Evolutionary conservation across 2,888 invertebrate species (phyloP).

Genomic region (Anthophora plumipes): DNA sequence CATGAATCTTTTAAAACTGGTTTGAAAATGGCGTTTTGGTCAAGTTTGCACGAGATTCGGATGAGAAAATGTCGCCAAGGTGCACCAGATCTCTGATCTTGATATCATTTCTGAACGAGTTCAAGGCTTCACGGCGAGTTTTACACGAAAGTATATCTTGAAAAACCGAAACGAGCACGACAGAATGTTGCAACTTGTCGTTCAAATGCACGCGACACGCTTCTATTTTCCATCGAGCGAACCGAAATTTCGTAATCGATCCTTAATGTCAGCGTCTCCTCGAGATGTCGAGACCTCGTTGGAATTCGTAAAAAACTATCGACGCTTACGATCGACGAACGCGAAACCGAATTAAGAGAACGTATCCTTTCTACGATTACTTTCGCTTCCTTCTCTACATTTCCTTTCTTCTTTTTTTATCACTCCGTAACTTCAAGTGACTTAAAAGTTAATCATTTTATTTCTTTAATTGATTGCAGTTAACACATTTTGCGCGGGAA

Average conservation of each 20-base stretch:
- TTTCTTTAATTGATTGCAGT: too few relatives aligned
- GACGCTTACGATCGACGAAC: too few relatives aligned
- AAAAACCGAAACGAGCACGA: conserved; percentile 23
- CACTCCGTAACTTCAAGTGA: too few relatives aligned
- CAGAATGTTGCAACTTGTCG: conserved; percentile 23
- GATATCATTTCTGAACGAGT: conserved; percentile 11
- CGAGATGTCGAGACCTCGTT: background rate
- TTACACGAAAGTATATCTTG: background rate
- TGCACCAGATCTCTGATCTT: conserved; percentile 15
- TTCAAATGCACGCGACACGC: conserved; percentile 33
- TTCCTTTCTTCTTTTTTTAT: background rate
- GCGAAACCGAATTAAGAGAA: background rate
- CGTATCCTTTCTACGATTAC: too few relatives aligned
- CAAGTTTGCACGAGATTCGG: background rate
- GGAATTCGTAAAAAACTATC: background rate
- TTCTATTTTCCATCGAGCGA: conserved; percentile 3
- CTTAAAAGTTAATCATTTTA: too few relatives aligned
- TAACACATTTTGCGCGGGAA: too few relatives aligned
- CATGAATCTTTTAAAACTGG: too few relatives aligned
- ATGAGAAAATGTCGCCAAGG: background rate
- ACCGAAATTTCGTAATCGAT: conserved; percentile 43
- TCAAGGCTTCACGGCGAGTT: conserved; percentile 22
- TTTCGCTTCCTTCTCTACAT: background rate
- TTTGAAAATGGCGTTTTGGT: background rate
- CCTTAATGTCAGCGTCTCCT: conserved; percentile 13